Evolutionary conservation across 2,888 invertebrate genomes (phyloP).

Genomic region (Nephrotoma appendiculata): DNA sequence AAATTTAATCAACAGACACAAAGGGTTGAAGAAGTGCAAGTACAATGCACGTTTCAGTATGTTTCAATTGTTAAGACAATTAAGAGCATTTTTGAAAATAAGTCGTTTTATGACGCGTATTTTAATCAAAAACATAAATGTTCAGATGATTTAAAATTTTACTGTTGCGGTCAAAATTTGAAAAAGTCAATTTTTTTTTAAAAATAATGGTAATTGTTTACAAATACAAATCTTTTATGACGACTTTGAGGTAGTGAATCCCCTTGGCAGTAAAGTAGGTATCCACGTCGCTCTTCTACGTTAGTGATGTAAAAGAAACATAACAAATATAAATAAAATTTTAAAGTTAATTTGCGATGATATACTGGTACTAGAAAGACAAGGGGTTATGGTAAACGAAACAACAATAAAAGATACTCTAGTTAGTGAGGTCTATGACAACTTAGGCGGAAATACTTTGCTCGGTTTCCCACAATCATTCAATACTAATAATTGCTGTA

Average conservation of each 20-base stretch:
- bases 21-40: neutral
- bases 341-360: neutral
- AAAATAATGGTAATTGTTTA: neutral
- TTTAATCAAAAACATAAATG: neutral
- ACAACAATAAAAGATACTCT: neutral
- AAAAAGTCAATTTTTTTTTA: neutral
- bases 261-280: neutral
- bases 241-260: neutral
- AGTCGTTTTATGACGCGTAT: neutral
- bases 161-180: neutral
- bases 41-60: neutral
- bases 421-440: neutral
- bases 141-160: neutral
- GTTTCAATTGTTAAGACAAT: neutral
- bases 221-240: neutral
- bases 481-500: slow-evolving; percentile 1
- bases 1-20: neutral
- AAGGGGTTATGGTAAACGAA: neutral
- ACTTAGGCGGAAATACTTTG: slow-evolving; percentile 5
- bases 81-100: neutral
- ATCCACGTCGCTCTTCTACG: neutral
- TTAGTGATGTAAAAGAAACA: neutral
- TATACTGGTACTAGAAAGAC: neutral
- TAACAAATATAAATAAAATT: slow-evolving; percentile 1
- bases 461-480: slow-evolving; percentile 6